Evolutionary conservation across 2,888 invertebrate genomes (phyloP), one percentile per base, ranked within the genome.

Genomic region (Pristionchus mayeri): DNA sequence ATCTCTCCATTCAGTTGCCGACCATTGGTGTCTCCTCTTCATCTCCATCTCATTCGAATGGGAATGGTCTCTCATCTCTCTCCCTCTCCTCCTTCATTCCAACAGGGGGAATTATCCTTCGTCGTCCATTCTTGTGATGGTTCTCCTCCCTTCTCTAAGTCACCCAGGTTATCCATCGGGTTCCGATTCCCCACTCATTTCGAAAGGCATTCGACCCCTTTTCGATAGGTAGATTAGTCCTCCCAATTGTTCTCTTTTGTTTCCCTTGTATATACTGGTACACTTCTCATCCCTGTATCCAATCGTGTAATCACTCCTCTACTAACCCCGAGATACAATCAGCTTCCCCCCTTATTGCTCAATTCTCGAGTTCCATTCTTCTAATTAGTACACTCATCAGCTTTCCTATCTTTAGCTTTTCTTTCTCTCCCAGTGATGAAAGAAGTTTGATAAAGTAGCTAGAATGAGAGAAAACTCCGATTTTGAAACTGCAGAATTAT

Each of bases 91-190:
- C 79, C 3, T 79, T 79, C 34, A 40, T 48, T 34, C 79, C 79
- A 16, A 52, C 79, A 21, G 79, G 79, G 18, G 79, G 79, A 27
- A 79, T 79, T n/a, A 18, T 79, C 18, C 79, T 79, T 34, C 50
- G 79, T 34, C 79, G 79, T 24, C 76, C 76, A 2, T 76, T 44
- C 24, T 48, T 76, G 9, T 30, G 48, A 76, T 11, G 18, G 44
- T 40, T 48, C n/a, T 48, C 24, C 24, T 13, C 16, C n/a, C n/a
- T 34, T 37, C 16, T 34, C 40, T 67, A 67, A 40, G 67, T 34
- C 40, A 34, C 30, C n/a, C 34, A 30, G 34, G 37, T 21, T 13
- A 34, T 34, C 34, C 16, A 40, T 21, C 34, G 67, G 30, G 34
- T 67, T 34, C 13, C 21, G 16, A 16, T 67, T n/a, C 21, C 67